Evolutionary conservation across 2,888 invertebrate species (phyloP).

Genomic region (Amiota communis): DNA sequence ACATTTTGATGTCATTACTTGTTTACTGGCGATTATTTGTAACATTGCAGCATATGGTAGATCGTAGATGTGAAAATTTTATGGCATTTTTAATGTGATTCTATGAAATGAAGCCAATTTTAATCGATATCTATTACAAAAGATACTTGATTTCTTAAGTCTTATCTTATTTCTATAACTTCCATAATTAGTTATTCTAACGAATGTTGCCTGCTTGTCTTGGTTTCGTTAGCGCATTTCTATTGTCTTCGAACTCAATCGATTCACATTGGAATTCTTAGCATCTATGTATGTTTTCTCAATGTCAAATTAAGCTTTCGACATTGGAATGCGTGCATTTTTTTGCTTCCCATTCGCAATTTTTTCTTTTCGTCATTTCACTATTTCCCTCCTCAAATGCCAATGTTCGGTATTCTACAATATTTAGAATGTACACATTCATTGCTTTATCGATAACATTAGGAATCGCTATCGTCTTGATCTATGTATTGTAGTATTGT

Average conservation of each 20-base stretch:
- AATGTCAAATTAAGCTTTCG: slow-evolving; percentile 64
- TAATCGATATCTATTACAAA: no score
- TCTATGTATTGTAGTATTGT: no score
- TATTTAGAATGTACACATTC: slow-evolving; percentile 2
- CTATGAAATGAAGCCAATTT: no score
- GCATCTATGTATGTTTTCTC: slow-evolving; percentile 62
- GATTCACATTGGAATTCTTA: slow-evolving; percentile 54
- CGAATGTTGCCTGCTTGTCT: background rate
- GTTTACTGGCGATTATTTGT: no score
- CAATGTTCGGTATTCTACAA: slow-evolving; percentile 41
- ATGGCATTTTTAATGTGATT: no score
- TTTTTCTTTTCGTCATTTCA: slow-evolving; percentile 20
- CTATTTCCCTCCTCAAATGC: slow-evolving; percentile 48
- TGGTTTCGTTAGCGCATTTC: background rate
- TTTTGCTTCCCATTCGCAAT: slow-evolving; percentile 23
- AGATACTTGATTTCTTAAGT: no score
- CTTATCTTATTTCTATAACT: no score
- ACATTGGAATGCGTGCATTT: slow-evolving; percentile 55
- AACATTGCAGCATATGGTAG: no score
- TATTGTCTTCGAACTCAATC: slow-evolving; percentile 9
- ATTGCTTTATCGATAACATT: slow-evolving; percentile 58
- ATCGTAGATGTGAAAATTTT: no score
- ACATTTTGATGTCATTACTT: no score
- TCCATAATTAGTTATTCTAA: no score
- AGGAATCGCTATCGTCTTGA: slow-evolving; percentile 30